Evolutionary conservation across 1,140 invertebrate species (phyloP).

Genomic region (Calosoma granatense): DNA sequence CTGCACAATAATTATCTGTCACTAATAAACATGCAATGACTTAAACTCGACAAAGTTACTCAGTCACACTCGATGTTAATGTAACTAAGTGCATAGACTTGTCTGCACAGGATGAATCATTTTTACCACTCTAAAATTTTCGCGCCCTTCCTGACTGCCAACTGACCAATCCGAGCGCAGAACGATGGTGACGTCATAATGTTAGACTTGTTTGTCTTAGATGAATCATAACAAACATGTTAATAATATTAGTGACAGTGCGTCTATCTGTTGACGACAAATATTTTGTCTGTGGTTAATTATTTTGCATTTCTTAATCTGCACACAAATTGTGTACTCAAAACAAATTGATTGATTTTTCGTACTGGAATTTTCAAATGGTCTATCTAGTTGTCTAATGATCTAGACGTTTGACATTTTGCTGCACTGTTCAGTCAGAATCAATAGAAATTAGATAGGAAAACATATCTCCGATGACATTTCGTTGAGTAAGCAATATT

Average conservation of each 20-base stretch:
- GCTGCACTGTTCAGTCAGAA: neutral
- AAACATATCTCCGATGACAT: neutral
- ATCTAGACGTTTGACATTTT: conserved; percentile 3
- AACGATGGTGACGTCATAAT: neutral
- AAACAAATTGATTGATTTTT: neutral
- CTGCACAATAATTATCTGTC: neutral
- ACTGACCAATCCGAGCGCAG: neutral
- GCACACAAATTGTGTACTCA: neutral
- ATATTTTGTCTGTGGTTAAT: neutral
- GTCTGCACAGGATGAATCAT: neutral
- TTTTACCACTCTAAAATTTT: neutral
- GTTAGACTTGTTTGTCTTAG: neutral
- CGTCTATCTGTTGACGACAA: neutral
- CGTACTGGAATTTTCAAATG: neutral
- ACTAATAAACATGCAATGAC: too few relatives aligned
- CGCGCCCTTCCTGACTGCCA: neutral
- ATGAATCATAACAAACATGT: neutral
- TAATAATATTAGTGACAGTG: neutral
- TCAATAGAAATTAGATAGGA: neutral
- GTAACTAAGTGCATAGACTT: neutral
- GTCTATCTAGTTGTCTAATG: neutral
- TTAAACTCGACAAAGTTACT: neutral
- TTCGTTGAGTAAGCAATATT: neutral
- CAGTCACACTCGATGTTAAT: neutral
- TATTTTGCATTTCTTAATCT: neutral